These are phyloP conservation scores for Dromas ardeola DNA, from an alignment of 2,113 vertebrate species.

Conservation along the genomic window DNA sequence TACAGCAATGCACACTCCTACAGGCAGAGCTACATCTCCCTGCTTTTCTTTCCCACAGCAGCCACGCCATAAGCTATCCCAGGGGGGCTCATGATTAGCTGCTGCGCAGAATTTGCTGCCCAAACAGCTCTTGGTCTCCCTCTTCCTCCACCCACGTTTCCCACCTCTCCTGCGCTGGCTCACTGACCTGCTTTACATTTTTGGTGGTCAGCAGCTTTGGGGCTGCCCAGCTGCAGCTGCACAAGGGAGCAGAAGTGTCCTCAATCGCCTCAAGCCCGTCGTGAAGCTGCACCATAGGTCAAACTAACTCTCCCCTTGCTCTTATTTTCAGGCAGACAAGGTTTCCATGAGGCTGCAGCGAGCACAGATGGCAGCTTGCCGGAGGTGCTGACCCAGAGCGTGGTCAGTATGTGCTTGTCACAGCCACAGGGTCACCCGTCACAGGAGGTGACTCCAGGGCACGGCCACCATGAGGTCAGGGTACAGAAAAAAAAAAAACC, in stretches of 20 bases:
- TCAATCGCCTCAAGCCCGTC: background rate
- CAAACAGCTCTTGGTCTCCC: background rate
- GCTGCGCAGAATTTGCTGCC: background rate
- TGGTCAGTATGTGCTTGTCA: background rate
- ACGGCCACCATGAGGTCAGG: background rate
- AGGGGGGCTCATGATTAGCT: background rate
- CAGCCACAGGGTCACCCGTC: background rate
- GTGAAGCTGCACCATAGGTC: background rate
- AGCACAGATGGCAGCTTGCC: background rate
- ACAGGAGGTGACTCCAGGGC: background rate
- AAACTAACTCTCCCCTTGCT: background rate
- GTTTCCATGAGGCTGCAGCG: background rate
- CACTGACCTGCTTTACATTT: background rate
- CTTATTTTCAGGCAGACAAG: background rate
- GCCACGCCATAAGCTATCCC: background rate
- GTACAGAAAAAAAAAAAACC: background rate
- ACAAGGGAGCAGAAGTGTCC: background rate
- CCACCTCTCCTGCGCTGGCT: background rate
- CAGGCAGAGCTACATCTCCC: background rate
- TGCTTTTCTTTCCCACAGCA: background rate
- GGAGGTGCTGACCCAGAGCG: accelerated
- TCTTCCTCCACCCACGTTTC: background rate
- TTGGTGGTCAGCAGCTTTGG: background rate
- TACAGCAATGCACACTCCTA: background rate
- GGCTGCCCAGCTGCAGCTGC: background rate